A percentile compares a stretch with the other conserved stretches of the same genome.
Evolutionary conservation across 2,113 vertebrate genomes (phyloP).

Genomic region (Galbula dea): DNA sequence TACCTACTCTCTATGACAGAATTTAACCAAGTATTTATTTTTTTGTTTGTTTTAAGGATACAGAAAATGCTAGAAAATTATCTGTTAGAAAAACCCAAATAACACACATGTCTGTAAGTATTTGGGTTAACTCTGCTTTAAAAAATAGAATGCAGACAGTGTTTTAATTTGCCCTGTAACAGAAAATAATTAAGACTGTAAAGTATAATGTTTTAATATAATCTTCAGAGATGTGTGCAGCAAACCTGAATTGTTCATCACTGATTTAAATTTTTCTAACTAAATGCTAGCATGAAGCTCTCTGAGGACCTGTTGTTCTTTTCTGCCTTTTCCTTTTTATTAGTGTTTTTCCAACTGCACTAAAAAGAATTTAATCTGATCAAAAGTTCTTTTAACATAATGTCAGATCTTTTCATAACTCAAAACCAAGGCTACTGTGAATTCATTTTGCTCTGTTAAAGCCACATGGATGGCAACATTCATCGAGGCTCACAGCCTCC

Average conservation of each 20-base stretch:
- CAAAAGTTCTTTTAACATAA: constrained; percentile 15
- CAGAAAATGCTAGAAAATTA: not conserved
- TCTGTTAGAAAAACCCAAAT: not conserved
- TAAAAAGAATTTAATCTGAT: not conserved
- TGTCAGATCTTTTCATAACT: not conserved
- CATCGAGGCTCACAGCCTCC: not conserved
- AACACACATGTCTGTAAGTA: not conserved
- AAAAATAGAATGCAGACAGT: not conserved
- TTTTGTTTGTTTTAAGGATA: not conserved
- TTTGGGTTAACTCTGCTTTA: not conserved
- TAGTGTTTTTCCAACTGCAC: not conserved
- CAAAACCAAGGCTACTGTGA: not conserved
- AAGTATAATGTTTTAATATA: not conserved
- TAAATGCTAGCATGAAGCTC: not conserved
- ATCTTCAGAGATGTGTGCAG: not conserved
- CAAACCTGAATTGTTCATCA: constrained; percentile 26
- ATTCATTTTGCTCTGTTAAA: not conserved
- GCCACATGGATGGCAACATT: not conserved
- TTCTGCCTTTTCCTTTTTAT: constrained; percentile 18
- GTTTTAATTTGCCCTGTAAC: not conserved
- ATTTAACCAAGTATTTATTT: not conserved
- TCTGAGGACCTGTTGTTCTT: constrained; percentile 18
- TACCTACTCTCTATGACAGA: not conserved
- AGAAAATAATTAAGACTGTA: not conserved
- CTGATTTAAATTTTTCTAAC: constrained; percentile 33